These are phyloP conservation scores for Trichopria drosophilae DNA, from an alignment of 2,888 invertebrate species.

Conservation along the genomic window DNA sequence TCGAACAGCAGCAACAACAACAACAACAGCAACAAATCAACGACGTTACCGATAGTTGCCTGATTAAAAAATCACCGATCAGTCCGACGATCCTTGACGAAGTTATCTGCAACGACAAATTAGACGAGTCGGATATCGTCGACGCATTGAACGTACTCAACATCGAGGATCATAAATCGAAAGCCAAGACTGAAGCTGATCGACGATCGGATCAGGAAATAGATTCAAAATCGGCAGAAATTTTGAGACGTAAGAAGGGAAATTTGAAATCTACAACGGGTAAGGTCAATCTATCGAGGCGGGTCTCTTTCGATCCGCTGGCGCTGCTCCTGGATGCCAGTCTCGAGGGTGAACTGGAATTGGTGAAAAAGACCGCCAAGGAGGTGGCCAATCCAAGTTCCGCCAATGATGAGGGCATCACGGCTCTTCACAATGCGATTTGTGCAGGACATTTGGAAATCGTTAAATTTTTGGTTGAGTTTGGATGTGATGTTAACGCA, in stretches of 20 bases:
- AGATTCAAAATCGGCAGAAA: slow-evolving; percentile 57
- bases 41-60: slow-evolving; percentile 23
- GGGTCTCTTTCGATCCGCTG: slow-evolving; percentile 97
- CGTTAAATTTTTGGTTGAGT: slow-evolving; percentile 94
- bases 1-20: slow-evolving; percentile 44
- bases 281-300: slow-evolving; percentile 73
- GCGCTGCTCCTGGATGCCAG: slow-evolving; percentile 95
- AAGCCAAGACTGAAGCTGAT: slow-evolving; percentile 10
- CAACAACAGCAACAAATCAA: slow-evolving; percentile 35
- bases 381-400: slow-evolving; percentile 95
- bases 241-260: slow-evolving; percentile 76
- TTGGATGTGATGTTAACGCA: slow-evolving; percentile 98
- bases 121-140: slow-evolving; percentile 55
- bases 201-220: slow-evolving; percentile 28
- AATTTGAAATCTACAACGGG: slow-evolving; percentile 72
- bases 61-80: slow-evolving; percentile 23
- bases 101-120: slow-evolving; percentile 45
- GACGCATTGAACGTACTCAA: slow-evolving; percentile 56
- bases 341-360: slow-evolving; percentile 94
- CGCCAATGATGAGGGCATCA: slow-evolving; percentile 98
- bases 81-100: slow-evolving; percentile 32
- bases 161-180: slow-evolving; percentile 51
- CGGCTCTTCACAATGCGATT: slow-evolving; percentile 98
- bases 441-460: slow-evolving; percentile 99
- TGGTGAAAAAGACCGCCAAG: slow-evolving; percentile 92